Conservation (phyloP, 2,888 invertebrate species). For the Ellobium chinense region DNA sequence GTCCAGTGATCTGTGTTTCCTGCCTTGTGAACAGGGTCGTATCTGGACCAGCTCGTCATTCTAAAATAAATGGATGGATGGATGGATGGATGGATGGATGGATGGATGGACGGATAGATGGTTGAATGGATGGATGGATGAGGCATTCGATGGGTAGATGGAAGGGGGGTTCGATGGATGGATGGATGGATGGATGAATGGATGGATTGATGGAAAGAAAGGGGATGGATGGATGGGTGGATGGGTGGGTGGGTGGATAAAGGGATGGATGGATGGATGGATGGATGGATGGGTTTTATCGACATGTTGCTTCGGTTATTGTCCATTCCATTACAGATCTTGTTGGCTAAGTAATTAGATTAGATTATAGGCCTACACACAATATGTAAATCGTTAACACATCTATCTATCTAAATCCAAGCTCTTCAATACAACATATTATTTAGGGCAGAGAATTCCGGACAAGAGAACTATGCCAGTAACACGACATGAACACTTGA, state of each 20-base stretch:
- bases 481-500: too few relatives aligned
- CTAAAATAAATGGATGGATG: background rate
- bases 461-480: too few relatives aligned
- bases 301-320: too few relatives aligned
- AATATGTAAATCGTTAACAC: too few relatives aligned
- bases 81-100: background rate
- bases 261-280: background rate
- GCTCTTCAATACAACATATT: too few relatives aligned
- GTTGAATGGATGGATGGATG: background rate
- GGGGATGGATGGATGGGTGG: background rate
- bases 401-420: too few relatives aligned
- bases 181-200: background rate
- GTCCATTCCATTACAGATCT: too few relatives aligned
- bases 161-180: background rate
- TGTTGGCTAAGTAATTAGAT: too few relatives aligned
- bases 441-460: too few relatives aligned
- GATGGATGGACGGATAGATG: background rate
- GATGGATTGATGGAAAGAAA: background rate
- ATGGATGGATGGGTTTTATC: background rate
- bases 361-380: too few relatives aligned
- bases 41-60: background rate
- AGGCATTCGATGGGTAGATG: background rate
- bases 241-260: background rate
- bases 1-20: constrained; percentile 74
- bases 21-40: constrained; percentile 62